A percentile compares a stretch with the other conserved stretches of the same genome.
phyloP scores from a whole-genome alignment of 2,797 vertebrate genomes.

The Trichosurus vulpecula region DNA sequence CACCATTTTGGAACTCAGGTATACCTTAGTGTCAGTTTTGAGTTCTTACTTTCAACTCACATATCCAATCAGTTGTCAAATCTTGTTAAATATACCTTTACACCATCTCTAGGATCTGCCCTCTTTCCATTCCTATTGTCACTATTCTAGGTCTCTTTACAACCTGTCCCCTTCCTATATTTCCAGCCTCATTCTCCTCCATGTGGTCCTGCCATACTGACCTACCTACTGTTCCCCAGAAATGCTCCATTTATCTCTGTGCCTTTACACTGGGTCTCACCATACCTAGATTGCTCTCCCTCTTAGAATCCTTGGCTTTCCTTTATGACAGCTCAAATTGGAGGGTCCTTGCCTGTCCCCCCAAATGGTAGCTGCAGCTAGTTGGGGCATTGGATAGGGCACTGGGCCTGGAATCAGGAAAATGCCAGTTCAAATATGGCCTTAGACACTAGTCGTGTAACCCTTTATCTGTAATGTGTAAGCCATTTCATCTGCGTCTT shows the following conservation, averaged over 20 bases:
- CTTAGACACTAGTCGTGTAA: too few species aligned
- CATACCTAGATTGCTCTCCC: too few species aligned
- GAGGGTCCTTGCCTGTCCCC: too few species aligned
- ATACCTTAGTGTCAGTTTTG: background rate
- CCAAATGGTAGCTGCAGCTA: background rate
- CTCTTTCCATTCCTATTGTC: background rate
- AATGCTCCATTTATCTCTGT: too few species aligned
- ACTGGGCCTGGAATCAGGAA: background rate
- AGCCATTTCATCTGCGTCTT: too few species aligned
- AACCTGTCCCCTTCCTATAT: background rate
- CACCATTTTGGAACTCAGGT: too few species aligned
- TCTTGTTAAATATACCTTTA: background rate
- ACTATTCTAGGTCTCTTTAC: background rate
- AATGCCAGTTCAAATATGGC: background rate
- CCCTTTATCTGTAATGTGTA: too few species aligned
- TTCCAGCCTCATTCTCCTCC: background rate
- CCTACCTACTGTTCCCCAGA: too few species aligned
- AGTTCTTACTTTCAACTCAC: background rate
- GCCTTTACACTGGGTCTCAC: too few species aligned
- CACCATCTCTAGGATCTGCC: background rate
- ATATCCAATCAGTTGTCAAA: background rate
- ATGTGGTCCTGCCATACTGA: too few species aligned
- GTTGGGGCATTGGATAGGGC: background rate
- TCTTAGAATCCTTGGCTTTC: too few species aligned
- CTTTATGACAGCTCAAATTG: too few species aligned